Conservation (phyloP, 2,888 invertebrate species). For the Drosophila mercatorum region DNA sequence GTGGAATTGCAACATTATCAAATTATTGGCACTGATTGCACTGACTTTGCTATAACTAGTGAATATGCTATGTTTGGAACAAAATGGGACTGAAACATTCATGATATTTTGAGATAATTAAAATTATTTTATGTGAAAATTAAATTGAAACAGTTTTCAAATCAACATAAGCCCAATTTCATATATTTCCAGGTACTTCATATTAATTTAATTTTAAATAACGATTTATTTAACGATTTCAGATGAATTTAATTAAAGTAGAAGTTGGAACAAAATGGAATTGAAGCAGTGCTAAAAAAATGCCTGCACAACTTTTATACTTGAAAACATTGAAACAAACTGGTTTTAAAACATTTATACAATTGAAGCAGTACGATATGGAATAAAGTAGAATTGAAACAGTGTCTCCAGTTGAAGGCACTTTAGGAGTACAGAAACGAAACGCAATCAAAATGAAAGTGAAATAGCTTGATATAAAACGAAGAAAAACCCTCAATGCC, state of each 20-base stretch:
- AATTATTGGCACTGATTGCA: background rate
- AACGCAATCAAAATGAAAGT: background rate
- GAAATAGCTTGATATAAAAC: background rate
- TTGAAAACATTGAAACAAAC: no score
- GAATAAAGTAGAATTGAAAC: background rate
- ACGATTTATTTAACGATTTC: background rate
- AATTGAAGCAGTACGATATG: no score
- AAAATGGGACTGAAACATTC: background rate
- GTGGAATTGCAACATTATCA: background rate
- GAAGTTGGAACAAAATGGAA: background rate
- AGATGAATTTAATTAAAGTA: background rate
- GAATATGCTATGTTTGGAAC: background rate
- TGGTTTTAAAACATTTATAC: no score
- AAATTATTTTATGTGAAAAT: background rate
- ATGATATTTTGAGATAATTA: background rate
- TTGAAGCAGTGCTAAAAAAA: background rate
- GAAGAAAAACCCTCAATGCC: background rate
- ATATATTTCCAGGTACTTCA: no score
- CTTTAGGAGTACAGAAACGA: background rate
- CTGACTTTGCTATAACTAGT: background rate
- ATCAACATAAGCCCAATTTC: no score
- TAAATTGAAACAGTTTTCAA: background rate
- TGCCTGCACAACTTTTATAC: no score
- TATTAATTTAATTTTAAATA: no score
- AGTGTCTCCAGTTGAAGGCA: background rate